These are phyloP conservation scores for Argyra leucocephala DNA, from an alignment of 2,888 invertebrate genomes.

Conservation along the genomic window DNA sequence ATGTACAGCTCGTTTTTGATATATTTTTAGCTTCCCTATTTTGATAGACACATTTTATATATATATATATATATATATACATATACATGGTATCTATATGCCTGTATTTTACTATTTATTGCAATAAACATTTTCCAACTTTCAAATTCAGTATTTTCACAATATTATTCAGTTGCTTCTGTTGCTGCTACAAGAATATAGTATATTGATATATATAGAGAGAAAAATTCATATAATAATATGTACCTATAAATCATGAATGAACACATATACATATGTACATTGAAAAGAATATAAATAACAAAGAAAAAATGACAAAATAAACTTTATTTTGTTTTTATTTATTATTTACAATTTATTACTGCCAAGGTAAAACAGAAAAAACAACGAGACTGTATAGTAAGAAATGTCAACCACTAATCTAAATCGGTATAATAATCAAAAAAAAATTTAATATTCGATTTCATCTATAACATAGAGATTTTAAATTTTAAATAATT, in stretches of 20 bases:
- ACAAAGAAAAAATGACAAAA: neutral
- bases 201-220: neutral
- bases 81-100: neutral
- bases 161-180: neutral
- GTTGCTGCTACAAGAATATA: neutral
- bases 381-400: too few relatives aligned
- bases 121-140: neutral
- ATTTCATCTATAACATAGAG: too few relatives aligned
- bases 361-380: neutral
- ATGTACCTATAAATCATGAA: constrained; percentile 2
- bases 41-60: neutral
- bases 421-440: too few relatives aligned
- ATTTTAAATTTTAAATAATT: too few relatives aligned
- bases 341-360: neutral
- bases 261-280: neutral
- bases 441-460: too few relatives aligned
- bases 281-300: neutral
- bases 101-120: neutral
- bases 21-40: neutral
- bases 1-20: constrained; percentile 1
- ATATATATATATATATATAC: too few relatives aligned
- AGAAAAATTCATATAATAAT: too few relatives aligned
- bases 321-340: too few relatives aligned
- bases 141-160: neutral
- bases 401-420: too few relatives aligned